These are phyloP conservation scores for Eremobia ochroleuca DNA, from an alignment of 2,888 invertebrate genomes.

Conservation along the genomic window DNA sequence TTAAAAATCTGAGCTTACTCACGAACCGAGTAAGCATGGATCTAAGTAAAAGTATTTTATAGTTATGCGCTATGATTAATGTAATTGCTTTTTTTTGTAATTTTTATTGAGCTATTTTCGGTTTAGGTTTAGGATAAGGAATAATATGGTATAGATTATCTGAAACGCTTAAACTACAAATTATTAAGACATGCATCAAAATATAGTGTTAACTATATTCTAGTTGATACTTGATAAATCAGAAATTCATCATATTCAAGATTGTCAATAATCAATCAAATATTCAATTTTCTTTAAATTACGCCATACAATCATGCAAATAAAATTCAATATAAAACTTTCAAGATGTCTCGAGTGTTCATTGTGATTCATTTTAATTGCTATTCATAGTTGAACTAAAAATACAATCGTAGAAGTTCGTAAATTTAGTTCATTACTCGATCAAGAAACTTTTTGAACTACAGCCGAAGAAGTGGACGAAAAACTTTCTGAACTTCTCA, in stretches of 20 bases:
- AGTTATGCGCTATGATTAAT: slow-evolving; percentile 17
- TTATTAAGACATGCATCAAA: slow-evolving; percentile 7
- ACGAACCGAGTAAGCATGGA: too few species aligned
- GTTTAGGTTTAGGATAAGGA: neutral
- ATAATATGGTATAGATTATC: neutral
- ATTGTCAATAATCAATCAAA: slow-evolving; percentile 32
- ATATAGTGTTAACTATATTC: neutral
- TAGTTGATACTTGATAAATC: neutral
- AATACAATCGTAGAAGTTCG: slow-evolving; percentile 17
- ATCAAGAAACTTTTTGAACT: slow-evolving; percentile 6
- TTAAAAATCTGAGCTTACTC: too few species aligned
- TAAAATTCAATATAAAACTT: slow-evolving; percentile 48
- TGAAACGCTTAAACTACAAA: neutral
- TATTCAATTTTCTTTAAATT: slow-evolving; percentile 25
- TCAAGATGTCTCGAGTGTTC: slow-evolving; percentile 49
- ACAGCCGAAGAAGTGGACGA: slow-evolving; percentile 10
- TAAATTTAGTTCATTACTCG: slow-evolving; percentile 29
- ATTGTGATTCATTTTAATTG: slow-evolving; percentile 47
- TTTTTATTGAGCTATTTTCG: neutral
- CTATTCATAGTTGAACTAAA: slow-evolving; percentile 39
- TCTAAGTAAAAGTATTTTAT: too few species aligned
- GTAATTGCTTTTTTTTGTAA: neutral
- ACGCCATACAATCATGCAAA: slow-evolving; percentile 36
- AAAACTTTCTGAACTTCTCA: slow-evolving; percentile 1
- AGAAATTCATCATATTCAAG: slow-evolving; percentile 14